Conservation (phyloP, 2,797 vertebrate genomes). For the Rhabdophis nuchalis region DNA sequence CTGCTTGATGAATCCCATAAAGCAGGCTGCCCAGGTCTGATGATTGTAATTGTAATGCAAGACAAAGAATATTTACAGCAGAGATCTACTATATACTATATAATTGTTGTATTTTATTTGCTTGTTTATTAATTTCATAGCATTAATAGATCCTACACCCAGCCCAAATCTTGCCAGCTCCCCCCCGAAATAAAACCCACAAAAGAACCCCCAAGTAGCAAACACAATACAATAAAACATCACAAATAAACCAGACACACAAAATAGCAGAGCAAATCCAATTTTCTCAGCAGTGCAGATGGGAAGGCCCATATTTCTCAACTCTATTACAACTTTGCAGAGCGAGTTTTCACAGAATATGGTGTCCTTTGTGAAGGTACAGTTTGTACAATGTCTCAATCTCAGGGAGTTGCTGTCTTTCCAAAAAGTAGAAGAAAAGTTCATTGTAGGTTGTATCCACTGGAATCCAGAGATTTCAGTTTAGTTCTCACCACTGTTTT, state of each 20-base stretch:
- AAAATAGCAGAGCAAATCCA: neutral
- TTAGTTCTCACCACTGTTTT: neutral
- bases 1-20: neutral
- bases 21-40: neutral
- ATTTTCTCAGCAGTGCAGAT: neutral
- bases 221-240: neutral
- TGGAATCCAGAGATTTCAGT: neutral
- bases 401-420: neutral
- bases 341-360: conserved; percentile 18
- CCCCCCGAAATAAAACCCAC: neutral
- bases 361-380: neutral
- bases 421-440: neutral
- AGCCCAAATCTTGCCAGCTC: neutral
- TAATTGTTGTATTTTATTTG: neutral
- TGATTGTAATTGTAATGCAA: neutral
- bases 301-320: neutral
- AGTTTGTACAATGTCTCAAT: neutral
- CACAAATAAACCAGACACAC: neutral
- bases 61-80: neutral
- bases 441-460: neutral
- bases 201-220: no score
- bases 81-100: neutral
- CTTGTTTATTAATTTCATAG: neutral
- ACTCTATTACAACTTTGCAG: conserved; percentile 16
- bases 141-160: neutral